phyloP scores from a whole-genome alignment of 2,888 invertebrate genomes.

The Nemotelus nigrinus region DNA sequence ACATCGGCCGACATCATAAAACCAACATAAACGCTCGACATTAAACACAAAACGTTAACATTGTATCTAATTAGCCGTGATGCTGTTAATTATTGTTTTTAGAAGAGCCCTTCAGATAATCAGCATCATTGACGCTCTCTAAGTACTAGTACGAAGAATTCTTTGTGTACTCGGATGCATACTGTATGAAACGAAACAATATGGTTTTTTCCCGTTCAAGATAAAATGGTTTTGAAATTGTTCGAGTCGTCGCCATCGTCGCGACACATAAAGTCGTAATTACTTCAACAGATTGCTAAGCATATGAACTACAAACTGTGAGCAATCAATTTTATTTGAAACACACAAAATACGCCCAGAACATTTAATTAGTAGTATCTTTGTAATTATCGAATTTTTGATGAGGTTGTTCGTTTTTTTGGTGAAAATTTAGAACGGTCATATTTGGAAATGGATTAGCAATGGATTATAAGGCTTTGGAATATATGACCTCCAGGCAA shows the following conservation, averaged over 20 bases:
- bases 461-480: too few species aligned
- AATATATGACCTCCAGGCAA: too few species aligned
- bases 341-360: neutral
- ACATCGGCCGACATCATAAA: constrained; percentile 27
- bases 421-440: too few species aligned
- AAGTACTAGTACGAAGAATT: too few species aligned
- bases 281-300: neutral
- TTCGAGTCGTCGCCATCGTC: too few species aligned
- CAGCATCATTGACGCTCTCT: neutral
- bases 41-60: constrained; percentile 13
- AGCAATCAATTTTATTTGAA: neutral
- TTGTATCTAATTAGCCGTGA: constrained; percentile 43
- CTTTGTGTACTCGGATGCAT: too few species aligned
- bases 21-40: constrained; percentile 16
- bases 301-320: neutral
- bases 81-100: constrained; percentile 44
- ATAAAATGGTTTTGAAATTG: too few species aligned
- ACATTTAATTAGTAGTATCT: neutral
- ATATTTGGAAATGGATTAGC: too few species aligned
- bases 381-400: neutral
- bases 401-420: neutral
- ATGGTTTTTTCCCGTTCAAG: too few species aligned
- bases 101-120: constrained; percentile 12
- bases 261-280: neutral
- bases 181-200: too few species aligned